Evolutionary conservation across 2,888 invertebrate genomes (phyloP), one percentile per base, ranked within the genome.

Genomic region (Apamea epomidion): DNA sequence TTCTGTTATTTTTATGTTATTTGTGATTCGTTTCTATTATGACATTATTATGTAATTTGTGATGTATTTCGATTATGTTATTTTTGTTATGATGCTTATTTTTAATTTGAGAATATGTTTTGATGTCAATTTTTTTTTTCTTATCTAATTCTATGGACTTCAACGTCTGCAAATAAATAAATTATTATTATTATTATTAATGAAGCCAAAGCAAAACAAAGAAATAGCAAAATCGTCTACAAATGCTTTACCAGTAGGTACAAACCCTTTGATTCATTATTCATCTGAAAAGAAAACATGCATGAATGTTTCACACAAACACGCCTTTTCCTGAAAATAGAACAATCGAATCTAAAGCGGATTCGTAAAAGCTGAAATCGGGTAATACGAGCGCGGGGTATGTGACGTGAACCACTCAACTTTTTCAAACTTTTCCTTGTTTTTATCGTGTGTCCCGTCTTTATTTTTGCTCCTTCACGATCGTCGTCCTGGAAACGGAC

Each of bases 401-500:
- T 83, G 72, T 76, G 73, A 81, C 69, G 71, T 75, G 81, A 78
- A 37, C 74, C 78, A 78, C 70, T 82, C 60, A 58, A 84, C 78
- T 76, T 84, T 89, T 89, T 84, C 60, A 54, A 76, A 85, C 85
- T 83, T 89, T 83, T 79, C 83, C 80, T 84, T 81, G 83, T 90
- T 90, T 88, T 87, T 79, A 74, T 80, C 81, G 70, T 69, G 72
- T 74, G 54, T 87, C 70, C 71, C 45, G 81, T 74, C 75, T 80
- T 83, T 86, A 81, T 82, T 84, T 88, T 85, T 80, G 64, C 73
- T 82, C 72, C 81, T 86, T 85, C 86, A 74, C 78, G 79, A 78
- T 73, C 80, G 81, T 87, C 74, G 82, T 81, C 78, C 75, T 86
- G 82, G 88, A 85, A 92, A 92, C 89, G 86, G 83, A 79, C 78